A percentile compares a stretch with the other conserved stretches of the same genome.
These are phyloP conservation scores for Phylloscopus trochilus DNA, from an alignment of 2,113 vertebrate species.

Conservation along the genomic window DNA sequence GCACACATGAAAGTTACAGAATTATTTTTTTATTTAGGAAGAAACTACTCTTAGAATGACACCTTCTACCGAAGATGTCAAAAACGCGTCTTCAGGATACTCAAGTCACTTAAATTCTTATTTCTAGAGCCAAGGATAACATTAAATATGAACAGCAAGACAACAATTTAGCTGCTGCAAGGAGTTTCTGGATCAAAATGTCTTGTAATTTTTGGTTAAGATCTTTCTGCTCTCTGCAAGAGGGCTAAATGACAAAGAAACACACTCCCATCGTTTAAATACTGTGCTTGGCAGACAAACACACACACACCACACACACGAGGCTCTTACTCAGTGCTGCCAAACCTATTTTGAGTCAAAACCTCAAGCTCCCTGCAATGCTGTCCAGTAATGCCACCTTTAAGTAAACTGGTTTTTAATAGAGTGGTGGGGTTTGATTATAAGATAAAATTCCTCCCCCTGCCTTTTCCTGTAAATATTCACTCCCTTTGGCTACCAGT, in stretches of 20 bases:
- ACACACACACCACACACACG: constrained; percentile 21
- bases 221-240: constrained; percentile 29
- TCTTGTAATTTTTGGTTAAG: constrained; percentile 4
- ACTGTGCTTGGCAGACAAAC: constrained; percentile 6
- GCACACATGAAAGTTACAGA: background rate
- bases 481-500: background rate
- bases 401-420: background rate
- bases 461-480: background rate
- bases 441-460: background rate
- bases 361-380: background rate
- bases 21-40: background rate
- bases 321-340: constrained; percentile 1
- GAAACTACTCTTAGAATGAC: background rate
- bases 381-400: background rate
- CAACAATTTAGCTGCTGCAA: background rate
- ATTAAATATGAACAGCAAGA: background rate
- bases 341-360: background rate
- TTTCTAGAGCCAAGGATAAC: background rate
- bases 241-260: constrained; percentile 35
- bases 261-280: background rate
- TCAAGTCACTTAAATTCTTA: background rate
- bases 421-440: background rate
- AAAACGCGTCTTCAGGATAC: background rate
- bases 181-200: background rate
- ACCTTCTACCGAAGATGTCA: accelerated